Evolutionary conservation across 2,888 invertebrate species (phyloP).

Genomic region (Drepana falcataria): DNA sequence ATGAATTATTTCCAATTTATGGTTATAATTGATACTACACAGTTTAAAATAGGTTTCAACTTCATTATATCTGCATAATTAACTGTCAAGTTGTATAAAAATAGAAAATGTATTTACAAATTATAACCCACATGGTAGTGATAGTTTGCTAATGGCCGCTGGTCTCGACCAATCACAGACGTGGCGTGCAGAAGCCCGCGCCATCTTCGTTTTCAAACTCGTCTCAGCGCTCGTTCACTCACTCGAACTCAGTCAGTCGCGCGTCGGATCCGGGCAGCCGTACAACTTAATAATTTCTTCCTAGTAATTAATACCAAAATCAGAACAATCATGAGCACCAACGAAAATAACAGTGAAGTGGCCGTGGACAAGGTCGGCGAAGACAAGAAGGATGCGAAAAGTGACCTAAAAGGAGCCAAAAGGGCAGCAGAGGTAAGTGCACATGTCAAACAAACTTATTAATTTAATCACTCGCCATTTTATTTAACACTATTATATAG

Average conservation of each 20-base stretch:
- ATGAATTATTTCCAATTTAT: slow-evolving; percentile 6
- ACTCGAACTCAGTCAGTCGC: slow-evolving; percentile 82
- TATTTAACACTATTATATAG: slow-evolving; percentile 58
- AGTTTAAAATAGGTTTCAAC: slow-evolving; percentile 34
- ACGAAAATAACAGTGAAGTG: slow-evolving; percentile 90
- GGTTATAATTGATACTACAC: slow-evolving; percentile 2
- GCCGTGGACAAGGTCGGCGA: slow-evolving; percentile 91
- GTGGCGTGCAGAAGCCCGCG: slow-evolving; percentile 79
- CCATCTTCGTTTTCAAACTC: slow-evolving; percentile 92
- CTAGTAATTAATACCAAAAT: slow-evolving; percentile 67
- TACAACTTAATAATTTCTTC: slow-evolving; percentile 58
- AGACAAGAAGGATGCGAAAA: slow-evolving; percentile 87
- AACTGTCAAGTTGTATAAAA: slow-evolving; percentile 8
- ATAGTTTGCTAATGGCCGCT: slow-evolving; percentile 59
- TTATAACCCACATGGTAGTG: slow-evolving; percentile 59
- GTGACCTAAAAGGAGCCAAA: slow-evolving; percentile 91
- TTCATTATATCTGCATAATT: slow-evolving; percentile 14
- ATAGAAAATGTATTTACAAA: slow-evolving; percentile 25
- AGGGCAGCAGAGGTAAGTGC: slow-evolving; percentile 91
- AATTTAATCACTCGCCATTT: slow-evolving; percentile 76
- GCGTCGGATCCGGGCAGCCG: slow-evolving; percentile 81
- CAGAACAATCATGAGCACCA: slow-evolving; percentile 76
- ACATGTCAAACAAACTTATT: slow-evolving; percentile 72
- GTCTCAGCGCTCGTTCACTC: slow-evolving; percentile 77
- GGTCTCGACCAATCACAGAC: slow-evolving; percentile 55